Evolutionary conservation across 2,888 invertebrate species (phyloP), one percentile per base, ranked within the genome.

Genomic region (Sesia apiformis): DNA sequence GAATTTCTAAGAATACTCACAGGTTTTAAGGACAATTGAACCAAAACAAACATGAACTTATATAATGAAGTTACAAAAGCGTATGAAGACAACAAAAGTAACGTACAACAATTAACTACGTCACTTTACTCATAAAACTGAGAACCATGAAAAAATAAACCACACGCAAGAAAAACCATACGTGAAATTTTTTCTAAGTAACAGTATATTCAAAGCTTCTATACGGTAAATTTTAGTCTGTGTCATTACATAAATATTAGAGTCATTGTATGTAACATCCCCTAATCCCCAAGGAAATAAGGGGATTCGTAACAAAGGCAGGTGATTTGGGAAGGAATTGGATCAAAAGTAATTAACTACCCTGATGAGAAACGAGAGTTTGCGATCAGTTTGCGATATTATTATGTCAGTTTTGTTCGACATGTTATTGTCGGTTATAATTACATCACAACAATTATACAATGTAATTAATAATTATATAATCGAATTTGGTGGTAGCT

Each of bases 251-350:
- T 23, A 23, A 23, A 23, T 23, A 23, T 23, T 23, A 23, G 23
- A 23, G 23, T 23, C 23, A 2, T 23, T 23, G 23, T 23, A 23
- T 23, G 23, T 46, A 43, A 57, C 49, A 55, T 54, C 55, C 53
- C 61, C 58, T 66, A 70, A 69, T 75, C 80, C 75, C 78, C 1
- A 5, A 74, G 78, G 80, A 81, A 80, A 80, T 81, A 76, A 76
- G 65, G 63, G 69, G 70, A 69, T 74, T 73, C 70, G 60, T 67
- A 66, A 66, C 69, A 71, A 38, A 7, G 38, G 38, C 38, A 50
- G 68, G 66, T 70, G 70, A 74, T 71, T 70, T 69, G 64, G 58
- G 59, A 60, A 61, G 60, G 65, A 63, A 73, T 69, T 66, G 62
- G 60, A 63, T 66, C 58, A 54, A 58, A 59, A 59, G 50, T 38